These are phyloP conservation scores for Archivesica marissinica DNA, from an alignment of 1,140 invertebrate species.

Conservation along the genomic window DNA sequence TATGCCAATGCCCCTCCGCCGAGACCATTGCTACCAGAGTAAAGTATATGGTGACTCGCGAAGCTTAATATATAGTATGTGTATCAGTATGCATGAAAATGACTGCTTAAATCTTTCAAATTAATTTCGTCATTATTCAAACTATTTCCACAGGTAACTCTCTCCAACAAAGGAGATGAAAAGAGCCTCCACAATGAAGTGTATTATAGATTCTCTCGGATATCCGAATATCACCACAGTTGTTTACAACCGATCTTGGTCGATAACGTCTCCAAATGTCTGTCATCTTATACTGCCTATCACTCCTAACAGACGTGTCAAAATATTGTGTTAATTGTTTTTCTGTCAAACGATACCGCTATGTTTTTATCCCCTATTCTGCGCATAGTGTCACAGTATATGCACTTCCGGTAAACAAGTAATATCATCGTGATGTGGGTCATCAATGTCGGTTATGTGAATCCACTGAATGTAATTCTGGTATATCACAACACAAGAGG, in stretches of 20 bases:
- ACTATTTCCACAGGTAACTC: too few relatives aligned
- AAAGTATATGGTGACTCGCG: too few relatives aligned
- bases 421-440: background rate
- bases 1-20: too few relatives aligned
- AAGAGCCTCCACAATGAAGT: too few relatives aligned
- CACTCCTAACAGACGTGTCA: background rate
- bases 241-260: background rate
- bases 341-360: background rate
- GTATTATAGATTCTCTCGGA: background rate
- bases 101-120: too few relatives aligned
- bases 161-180: too few relatives aligned
- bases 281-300: background rate
- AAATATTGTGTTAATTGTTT: slow-evolving; percentile 29
- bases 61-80: too few relatives aligned
- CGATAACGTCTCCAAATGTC: background rate
- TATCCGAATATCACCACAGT: background rate
- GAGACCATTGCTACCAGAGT: too few relatives aligned
- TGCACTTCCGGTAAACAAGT: slow-evolving; percentile 12
- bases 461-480: too few relatives aligned
- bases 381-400: background rate
- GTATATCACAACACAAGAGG: too few relatives aligned
- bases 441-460: background rate
- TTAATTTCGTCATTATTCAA: too few relatives aligned
- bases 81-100: too few relatives aligned
- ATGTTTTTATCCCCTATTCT: background rate